Evolutionary conservation across 2,888 invertebrate species (phyloP), one percentile per base, ranked within the genome.

Genomic region (Calameuta filiformis): DNA sequence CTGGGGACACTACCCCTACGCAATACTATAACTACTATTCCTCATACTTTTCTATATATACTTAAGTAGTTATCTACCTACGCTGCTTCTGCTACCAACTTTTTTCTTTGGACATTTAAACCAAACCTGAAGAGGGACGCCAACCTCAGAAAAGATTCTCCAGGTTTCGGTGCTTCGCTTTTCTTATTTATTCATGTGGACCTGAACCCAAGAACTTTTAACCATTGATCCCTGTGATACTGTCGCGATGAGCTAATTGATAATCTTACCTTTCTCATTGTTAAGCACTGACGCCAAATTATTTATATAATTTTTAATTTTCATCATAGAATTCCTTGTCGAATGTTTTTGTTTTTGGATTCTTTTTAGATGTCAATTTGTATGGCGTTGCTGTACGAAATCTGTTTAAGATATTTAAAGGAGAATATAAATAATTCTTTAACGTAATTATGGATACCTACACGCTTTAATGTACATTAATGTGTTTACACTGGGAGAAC

Each of bases 241-340:
- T 79, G 86, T 85, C 84, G 83, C 86, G 85, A 85, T 84, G 85
- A 85, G 80, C 78, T 74, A 69, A 75, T 73, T 9, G 9, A 56
- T 56, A 2, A 56, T 56, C 23, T 23, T 9, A 56, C 23, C 73
- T 79, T 80, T 69, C 71, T 79, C 73, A 69, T 73, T 40, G 35
- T 73, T 30, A 35, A 73, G 30, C 37, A 73, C 56, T 35, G 2
- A 40, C 68, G 56, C 37, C 71, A 75, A 33, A 79, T 69, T 23
- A 1, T 68, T 11, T 69, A 23, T 23, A 23, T 9, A 2, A 40
- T 40, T 9, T 23, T 4, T 56, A 9, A 15, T 23, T 56, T 23
- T 2, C 9, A 0, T 1, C 6, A 0, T 9, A 9, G 56, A 9
- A 56, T 9, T 9, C 1, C 3, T 56, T 56, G 23, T 23, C 56